Evolutionary conservation across 2,797 vertebrate genomes (phyloP).

Genomic region (Amazona finschi): DNA sequence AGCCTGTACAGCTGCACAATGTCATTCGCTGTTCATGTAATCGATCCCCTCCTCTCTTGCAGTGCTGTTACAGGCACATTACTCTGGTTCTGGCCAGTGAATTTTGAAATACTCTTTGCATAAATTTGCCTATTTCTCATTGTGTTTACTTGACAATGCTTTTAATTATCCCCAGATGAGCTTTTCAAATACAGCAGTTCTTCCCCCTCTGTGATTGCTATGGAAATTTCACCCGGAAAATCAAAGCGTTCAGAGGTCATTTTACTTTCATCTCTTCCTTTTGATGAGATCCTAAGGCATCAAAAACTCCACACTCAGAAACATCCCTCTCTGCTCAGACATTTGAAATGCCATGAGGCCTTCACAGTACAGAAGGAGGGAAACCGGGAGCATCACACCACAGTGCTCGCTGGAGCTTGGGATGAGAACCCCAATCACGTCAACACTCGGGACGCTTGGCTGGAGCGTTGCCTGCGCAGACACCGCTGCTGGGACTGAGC

Average conservation of each 20-base stretch:
- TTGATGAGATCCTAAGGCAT: not conserved
- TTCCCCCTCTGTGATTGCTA: not conserved
- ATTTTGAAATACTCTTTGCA: not conserved
- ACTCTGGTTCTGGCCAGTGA: not conserved
- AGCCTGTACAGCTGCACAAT: not conserved
- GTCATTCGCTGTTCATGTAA: not conserved
- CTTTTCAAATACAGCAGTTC: not conserved
- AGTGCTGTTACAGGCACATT: not conserved
- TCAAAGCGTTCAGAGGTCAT: not conserved
- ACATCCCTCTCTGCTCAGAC: not conserved
- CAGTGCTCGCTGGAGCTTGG: not conserved
- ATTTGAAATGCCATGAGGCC: not conserved
- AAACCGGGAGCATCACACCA: not conserved
- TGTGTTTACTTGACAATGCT: not conserved
- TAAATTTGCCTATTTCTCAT: not conserved
- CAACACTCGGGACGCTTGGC: not conserved
- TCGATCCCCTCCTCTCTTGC: not conserved
- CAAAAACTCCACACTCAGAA: not conserved
- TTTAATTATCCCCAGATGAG: not conserved
- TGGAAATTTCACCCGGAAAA: not conserved
- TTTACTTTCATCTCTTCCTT: conserved; percentile 10
- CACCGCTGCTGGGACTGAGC: not conserved
- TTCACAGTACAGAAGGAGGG: not conserved
- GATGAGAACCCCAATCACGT: not conserved
- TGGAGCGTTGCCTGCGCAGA: not conserved